Evolutionary conservation across 2,888 invertebrate species (phyloP), one percentile per base, ranked within the genome.

Genomic region (Brenthis daphne): DNA sequence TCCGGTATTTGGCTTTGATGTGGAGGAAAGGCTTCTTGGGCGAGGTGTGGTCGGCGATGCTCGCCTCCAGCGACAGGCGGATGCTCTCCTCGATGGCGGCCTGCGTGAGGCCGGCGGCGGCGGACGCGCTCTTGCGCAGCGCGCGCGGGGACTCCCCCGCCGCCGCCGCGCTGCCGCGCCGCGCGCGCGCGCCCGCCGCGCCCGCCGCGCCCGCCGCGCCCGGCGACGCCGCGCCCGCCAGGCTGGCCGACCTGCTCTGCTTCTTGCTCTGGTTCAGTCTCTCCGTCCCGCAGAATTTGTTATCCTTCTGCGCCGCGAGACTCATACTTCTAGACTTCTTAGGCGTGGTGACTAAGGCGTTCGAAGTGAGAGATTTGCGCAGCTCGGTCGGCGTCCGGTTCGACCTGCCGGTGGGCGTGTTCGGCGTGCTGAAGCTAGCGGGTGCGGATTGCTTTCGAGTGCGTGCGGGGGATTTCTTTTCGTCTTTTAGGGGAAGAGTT

Each of bases 1-100:
- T 95, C 79, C 95, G 93, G 85, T 95, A 96, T 86, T 96, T 96
- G 85, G 95, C 95, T 81, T 95, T 94, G 82, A 95, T 95, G 90
- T 95, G 95, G 77, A 95, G 90, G 86, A 95, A 96, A 75, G 94
- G 92, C 77, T 93, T 92, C 79, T 93, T 93, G 71, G 88, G 76
- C 57, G 82, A 81, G 69, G 78, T 82, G 71, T 86, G 82, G 75
- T 88, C 89, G n/a, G 82, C 86, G 70, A 91, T 86, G 74, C 75
- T 82, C 55, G 91, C 92, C 37, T 89, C 90, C 11, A 92, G 80
- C 6, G 92, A 90, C 70, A 87, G 85, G 1, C 90, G 73, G 76
- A 93, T 90, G 77, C 90, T 91, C 78, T 91, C 92, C 76, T 93
- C 93, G 61, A 92, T 92, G 74, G 90, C 89, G 68, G 93, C 92